phyloP scores from a whole-genome alignment of 2,888 invertebrate genomes.

The Drosophila macrothrix region DNA sequence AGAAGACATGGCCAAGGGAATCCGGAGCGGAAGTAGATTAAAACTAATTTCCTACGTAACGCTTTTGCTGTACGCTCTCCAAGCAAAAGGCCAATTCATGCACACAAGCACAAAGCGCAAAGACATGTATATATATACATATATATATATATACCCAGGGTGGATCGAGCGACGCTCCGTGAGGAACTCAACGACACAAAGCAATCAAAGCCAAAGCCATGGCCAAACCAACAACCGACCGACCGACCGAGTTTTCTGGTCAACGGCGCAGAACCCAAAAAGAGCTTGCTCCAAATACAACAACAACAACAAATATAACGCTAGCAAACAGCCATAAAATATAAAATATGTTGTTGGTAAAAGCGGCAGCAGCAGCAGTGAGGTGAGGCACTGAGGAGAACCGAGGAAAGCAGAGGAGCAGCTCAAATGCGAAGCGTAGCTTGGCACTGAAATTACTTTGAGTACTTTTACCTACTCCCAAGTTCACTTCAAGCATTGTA shows the following conservation, averaged over 20 bases:
- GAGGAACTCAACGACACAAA: conserved; percentile 63
- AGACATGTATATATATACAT: background rate
- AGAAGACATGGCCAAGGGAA: conserved; percentile 34
- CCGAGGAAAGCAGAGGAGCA: conserved; percentile 12
- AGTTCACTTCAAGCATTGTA: conserved; percentile 52
- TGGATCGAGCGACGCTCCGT: conserved; percentile 15
- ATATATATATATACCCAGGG: conserved; percentile 10
- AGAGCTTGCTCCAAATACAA: conserved; percentile 35
- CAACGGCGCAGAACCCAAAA: conserved; percentile 69
- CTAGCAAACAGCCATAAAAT: conserved; percentile 66
- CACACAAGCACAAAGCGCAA: conserved; percentile 17
- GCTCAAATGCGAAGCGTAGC: conserved; percentile 26
- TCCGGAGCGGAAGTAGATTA: conserved; percentile 70
- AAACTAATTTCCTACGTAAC: conserved; percentile 76
- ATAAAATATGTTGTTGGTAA: conserved; percentile 37
- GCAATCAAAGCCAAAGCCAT: conserved; percentile 71
- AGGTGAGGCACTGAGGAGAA: conserved; percentile 2
- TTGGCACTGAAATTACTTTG: conserved; percentile 60
- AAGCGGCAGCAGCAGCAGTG: background rate
- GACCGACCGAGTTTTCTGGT: conserved; percentile 51
- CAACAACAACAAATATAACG: conserved; percentile 41
- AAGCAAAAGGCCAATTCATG: conserved; percentile 28
- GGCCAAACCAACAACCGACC: conserved; percentile 56
- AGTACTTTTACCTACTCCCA: conserved; percentile 51
- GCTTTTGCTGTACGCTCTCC: conserved; percentile 29